A percentile compares a stretch with the other conserved stretches of the same genome.
phyloP scores from a whole-genome alignment of 1,140 invertebrate genomes.

The Trichonephila clavata region DNA sequence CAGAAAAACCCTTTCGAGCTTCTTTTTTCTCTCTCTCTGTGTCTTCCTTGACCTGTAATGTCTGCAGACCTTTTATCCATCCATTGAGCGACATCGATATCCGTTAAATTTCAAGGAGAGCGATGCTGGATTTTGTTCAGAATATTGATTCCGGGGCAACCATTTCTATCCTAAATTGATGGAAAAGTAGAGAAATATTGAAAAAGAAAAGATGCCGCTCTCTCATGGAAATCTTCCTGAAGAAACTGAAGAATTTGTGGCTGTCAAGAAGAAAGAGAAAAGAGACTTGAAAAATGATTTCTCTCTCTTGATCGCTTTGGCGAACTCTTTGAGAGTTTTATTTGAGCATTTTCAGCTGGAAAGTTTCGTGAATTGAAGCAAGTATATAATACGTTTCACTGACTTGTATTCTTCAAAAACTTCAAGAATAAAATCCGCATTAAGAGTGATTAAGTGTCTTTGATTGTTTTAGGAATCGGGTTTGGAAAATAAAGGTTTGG shows the following conservation, averaged over 20 bases:
- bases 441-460: conserved; percentile 33
- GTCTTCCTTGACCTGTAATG: not conserved
- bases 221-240: conserved; percentile 44
- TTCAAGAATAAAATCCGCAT: conserved; percentile 32
- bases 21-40: not conserved
- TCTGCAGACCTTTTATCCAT: conserved; percentile 39
- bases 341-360: conserved; percentile 37
- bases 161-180: not conserved
- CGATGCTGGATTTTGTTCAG: conserved; percentile 22
- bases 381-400: not conserved
- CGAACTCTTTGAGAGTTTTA: conserved; percentile 50
- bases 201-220: conserved; percentile 6
- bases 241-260: conserved; percentile 66
- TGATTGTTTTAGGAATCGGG: conserved; percentile 22
- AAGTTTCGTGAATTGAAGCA: too few species aligned
- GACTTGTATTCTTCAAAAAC: conserved; percentile 18
- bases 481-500: not conserved
- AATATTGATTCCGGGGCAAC: conserved; percentile 52
- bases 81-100: conserved; percentile 51
- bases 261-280: conserved; percentile 31
- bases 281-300: conserved; percentile 72
- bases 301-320: not conserved
- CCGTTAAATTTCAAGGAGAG: conserved; percentile 39
- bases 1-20: not conserved
- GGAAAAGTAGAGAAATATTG: conserved; percentile 14